Percentiles rank a stretch among this genome's conserved stretches.
Evolutionary conservation across 2,113 vertebrate species (phyloP).

Genomic region (Eurystomus gularis): DNA sequence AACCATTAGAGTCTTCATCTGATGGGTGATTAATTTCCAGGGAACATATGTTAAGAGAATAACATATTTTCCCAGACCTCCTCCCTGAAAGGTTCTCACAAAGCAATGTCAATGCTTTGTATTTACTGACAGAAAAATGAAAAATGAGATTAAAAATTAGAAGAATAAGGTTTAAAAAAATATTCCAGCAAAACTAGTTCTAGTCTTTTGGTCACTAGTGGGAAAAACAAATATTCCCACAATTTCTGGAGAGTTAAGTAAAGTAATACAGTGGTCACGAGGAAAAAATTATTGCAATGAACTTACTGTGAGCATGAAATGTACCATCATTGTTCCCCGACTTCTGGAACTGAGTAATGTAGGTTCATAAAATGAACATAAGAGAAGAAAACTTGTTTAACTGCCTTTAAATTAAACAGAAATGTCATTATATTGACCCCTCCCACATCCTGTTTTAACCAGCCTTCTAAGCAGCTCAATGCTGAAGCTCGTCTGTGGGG

Average conservation of each 20-base stretch:
- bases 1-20: conserved; percentile 1
- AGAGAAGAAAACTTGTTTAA: not conserved
- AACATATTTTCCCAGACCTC: not conserved
- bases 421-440: not conserved
- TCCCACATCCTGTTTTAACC: not conserved
- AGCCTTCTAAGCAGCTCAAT: not conserved
- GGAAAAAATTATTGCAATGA: not conserved
- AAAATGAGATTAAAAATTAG: not conserved
- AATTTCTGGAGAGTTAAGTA: not conserved
- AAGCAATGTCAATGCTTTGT: not conserved
- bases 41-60: not conserved
- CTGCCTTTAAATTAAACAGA: not conserved
- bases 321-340: not conserved
- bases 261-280: not conserved
- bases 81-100: not conserved
- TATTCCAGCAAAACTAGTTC: not conserved
- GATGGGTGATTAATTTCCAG: not conserved
- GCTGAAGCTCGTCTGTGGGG: not conserved
- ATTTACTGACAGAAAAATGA: not conserved
- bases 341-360: not conserved
- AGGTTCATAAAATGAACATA: not conserved
- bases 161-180: not conserved
- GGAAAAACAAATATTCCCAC: not conserved
- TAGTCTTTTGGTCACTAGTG: not conserved
- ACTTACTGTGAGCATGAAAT: not conserved